Percentiles rank a stretch among this genome's conserved stretches.
Evolutionary conservation across 2,113 vertebrate genomes (phyloP).

Genomic region (Uria lomvia): DNA sequence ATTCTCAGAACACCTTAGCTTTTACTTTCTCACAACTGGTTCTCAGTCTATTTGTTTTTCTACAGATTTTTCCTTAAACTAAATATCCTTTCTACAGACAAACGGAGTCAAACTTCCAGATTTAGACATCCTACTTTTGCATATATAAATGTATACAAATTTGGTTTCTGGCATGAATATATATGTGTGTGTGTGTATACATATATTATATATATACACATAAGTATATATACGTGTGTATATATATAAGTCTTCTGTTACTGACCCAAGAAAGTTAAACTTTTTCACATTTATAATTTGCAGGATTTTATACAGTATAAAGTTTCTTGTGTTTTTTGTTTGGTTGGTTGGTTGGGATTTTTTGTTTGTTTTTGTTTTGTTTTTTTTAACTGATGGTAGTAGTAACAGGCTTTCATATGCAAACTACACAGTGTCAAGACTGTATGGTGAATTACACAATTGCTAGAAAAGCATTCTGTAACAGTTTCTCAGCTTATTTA

Average conservation of each 20-base stretch:
- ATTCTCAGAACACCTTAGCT: background rate
- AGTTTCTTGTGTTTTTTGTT: background rate
- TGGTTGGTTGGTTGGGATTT: no score
- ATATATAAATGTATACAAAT: background rate
- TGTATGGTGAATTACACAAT: background rate
- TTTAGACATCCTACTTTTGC: background rate
- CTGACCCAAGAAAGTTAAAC: background rate
- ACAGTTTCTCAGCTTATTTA: background rate
- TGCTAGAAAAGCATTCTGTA: background rate
- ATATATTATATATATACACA: accelerated
- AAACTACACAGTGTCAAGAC: background rate
- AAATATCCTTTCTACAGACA: background rate
- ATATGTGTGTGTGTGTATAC: accelerated
- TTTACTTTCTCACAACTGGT: background rate
- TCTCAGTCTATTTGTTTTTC: background rate
- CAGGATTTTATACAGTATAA: background rate
- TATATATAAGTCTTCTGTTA: background rate
- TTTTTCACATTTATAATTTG: background rate
- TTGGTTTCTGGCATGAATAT: background rate
- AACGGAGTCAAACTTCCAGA: background rate
- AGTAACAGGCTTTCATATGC: background rate
- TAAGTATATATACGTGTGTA: accelerated
- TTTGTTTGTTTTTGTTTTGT: background rate
- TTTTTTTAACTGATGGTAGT: background rate
- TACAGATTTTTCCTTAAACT: background rate